These are phyloP conservation scores for Geotria australis DNA, from an alignment of 2,797 vertebrate genomes.

Conservation along the genomic window DNA sequence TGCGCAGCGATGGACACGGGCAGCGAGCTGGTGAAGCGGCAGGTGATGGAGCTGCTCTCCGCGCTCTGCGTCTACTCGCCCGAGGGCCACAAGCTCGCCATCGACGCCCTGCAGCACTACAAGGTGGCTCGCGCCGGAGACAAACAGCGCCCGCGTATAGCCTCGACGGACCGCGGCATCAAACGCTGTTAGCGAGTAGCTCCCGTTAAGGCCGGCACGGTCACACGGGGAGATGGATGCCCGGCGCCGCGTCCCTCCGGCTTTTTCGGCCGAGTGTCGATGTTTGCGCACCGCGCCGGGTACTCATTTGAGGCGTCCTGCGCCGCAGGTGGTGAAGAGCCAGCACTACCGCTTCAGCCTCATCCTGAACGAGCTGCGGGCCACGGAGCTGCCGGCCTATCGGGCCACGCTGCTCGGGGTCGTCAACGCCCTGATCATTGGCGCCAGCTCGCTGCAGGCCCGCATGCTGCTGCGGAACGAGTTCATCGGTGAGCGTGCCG, in stretches of 20 bases:
- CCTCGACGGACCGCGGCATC: too few species aligned
- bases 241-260: too few species aligned
- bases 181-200: too few species aligned
- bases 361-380: constrained; percentile 56
- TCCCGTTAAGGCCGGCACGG: too few species aligned
- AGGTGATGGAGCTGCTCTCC: constrained; percentile 80
- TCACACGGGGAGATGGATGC: too few species aligned
- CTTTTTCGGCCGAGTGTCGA: too few species aligned
- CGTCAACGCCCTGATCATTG: constrained; percentile 68
- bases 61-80: constrained; percentile 69
- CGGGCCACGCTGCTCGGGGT: constrained; percentile 67
- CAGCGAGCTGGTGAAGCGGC: constrained; percentile 92
- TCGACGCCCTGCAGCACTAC: constrained; percentile 82
- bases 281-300: too few species aligned
- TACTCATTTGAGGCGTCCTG: too few species aligned
- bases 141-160: too few species aligned
- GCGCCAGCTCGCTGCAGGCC: constrained; percentile 35
- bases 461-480: constrained; percentile 62
- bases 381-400: constrained; percentile 59
- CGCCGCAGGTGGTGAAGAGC: constrained; percentile 35
- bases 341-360: constrained; percentile 88
- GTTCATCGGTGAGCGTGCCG: constrained; percentile 36
- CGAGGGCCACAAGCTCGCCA: constrained; percentile 40
- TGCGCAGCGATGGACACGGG: constrained; percentile 62
- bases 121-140: constrained; percentile 21